Evolutionary conservation across 2,797 vertebrate genomes (phyloP).

Genomic region (Cuniculus paca): DNA sequence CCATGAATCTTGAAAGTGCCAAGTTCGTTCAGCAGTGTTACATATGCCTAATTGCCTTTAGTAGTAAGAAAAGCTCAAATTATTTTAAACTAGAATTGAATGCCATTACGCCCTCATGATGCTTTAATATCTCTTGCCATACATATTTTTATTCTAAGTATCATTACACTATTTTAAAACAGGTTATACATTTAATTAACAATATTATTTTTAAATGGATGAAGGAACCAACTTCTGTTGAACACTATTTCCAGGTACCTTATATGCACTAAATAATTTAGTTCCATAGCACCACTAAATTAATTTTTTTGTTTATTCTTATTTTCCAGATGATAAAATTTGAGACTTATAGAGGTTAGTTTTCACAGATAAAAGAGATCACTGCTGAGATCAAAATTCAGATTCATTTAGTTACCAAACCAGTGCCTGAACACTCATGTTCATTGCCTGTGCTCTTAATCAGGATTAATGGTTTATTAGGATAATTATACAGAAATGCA

Average conservation of each 20-base stretch:
- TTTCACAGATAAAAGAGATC: slow-evolving; percentile 10
- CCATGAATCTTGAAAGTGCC: slow-evolving; percentile 53
- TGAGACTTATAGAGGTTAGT: slow-evolving; percentile 9
- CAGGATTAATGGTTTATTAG: slow-evolving; percentile 8
- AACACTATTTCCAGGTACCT: slow-evolving; percentile 38
- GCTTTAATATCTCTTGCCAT: neutral
- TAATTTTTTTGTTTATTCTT: slow-evolving; percentile 1
- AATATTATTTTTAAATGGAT: slow-evolving; percentile 17
- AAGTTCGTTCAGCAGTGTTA: slow-evolving; percentile 29
- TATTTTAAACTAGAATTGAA: slow-evolving; percentile 1
- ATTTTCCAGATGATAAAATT: slow-evolving; percentile 48
- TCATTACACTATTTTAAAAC: neutral
- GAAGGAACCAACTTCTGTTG: neutral
- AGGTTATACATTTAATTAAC: slow-evolving; percentile 6
- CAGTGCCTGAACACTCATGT: neutral
- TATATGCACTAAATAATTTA: neutral
- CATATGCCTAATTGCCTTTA: slow-evolving; percentile 49
- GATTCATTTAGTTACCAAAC: neutral
- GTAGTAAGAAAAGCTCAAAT: slow-evolving; percentile 49
- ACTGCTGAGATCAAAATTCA: neutral
- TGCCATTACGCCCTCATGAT: neutral
- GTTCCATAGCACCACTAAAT: neutral
- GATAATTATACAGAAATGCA: slow-evolving; percentile 24
- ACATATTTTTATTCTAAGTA: slow-evolving; percentile 46
- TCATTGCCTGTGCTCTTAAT: neutral